A percentile compares a stretch with the other conserved stretches of the same genome.
Evolutionary conservation across 2,888 invertebrate genomes (phyloP).

Genomic region (Chaetogeoica ovagalla): DNA sequence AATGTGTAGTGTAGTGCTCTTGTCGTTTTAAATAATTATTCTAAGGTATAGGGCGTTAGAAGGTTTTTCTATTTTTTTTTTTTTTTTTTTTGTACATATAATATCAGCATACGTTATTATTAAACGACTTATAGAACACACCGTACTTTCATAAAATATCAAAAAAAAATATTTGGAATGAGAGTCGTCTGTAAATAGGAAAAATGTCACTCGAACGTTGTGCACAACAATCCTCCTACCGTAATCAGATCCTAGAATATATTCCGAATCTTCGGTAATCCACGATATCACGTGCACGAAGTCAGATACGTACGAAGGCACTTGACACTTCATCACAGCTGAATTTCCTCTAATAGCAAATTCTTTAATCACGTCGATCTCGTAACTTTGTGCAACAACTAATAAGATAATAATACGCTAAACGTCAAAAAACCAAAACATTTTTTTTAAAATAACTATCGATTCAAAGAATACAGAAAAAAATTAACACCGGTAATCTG

Average conservation of each 20-base stretch:
- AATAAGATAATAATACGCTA: slow-evolving; percentile 55
- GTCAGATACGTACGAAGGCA: slow-evolving; percentile 91
- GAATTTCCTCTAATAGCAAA: slow-evolving; percentile 88
- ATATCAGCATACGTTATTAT: background rate
- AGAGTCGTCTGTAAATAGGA: slow-evolving; percentile 18
- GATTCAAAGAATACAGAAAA: background rate
- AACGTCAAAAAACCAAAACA: background rate
- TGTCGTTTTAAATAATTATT: background rate
- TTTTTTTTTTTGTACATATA: background rate
- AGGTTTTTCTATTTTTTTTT: background rate
- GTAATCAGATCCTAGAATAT: slow-evolving; percentile 39
- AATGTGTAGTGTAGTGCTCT: too few species aligned
- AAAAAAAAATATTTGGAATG: slow-evolving; percentile 18
- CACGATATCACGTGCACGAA: slow-evolving; percentile 66
- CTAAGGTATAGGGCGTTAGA: background rate
- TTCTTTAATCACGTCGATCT: slow-evolving; percentile 84
- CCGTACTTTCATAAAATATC: background rate
- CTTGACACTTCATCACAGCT: slow-evolving; percentile 84
- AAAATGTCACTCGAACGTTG: slow-evolving; percentile 24
- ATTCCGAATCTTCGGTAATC: slow-evolving; percentile 50
- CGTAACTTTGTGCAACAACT: slow-evolving; percentile 82
- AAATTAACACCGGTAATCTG: background rate
- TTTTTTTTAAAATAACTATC: background rate
- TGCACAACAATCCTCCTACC: slow-evolving; percentile 30
- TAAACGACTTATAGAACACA: background rate